Conservation (phyloP, 1,140 invertebrate genomes). For the Macrocentrus cingulum region DNA sequence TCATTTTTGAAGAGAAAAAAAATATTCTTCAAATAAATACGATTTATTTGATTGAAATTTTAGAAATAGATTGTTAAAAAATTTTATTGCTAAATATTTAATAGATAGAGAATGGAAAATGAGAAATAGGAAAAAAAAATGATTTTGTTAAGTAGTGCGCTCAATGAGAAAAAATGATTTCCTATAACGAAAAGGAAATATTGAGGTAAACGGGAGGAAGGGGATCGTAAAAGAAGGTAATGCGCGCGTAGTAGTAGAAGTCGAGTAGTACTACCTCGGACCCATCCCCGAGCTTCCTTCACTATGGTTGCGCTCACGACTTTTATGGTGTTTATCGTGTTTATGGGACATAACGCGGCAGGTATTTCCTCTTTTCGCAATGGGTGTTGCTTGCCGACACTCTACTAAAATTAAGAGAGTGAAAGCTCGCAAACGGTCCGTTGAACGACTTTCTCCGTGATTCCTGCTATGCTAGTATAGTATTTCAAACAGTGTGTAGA, state of each 20-base stretch:
- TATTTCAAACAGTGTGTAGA: neutral
- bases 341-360: constrained; percentile 47
- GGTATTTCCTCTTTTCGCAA: constrained; percentile 38
- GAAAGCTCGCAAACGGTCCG: constrained; percentile 34
- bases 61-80: no score
- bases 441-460: constrained; percentile 35
- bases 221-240: constrained; percentile 4
- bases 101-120: no score
- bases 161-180: no score
- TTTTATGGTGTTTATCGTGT: constrained; percentile 48
- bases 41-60: no score
- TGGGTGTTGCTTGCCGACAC: constrained; percentile 39
- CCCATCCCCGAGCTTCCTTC: neutral
- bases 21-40: no score
- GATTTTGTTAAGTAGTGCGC: no score
- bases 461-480: constrained; percentile 16
- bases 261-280: constrained; percentile 2
- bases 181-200: no score
- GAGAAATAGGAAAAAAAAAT: no score
- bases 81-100: no score
- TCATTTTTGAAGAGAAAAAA: no score
- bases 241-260: neutral
- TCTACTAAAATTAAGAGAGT: constrained; percentile 46
- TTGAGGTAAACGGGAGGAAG: constrained; percentile 7
- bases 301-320: constrained; percentile 33